Conservation (phyloP, 2,113 vertebrate species). For the Gavialis gangeticus region DNA sequence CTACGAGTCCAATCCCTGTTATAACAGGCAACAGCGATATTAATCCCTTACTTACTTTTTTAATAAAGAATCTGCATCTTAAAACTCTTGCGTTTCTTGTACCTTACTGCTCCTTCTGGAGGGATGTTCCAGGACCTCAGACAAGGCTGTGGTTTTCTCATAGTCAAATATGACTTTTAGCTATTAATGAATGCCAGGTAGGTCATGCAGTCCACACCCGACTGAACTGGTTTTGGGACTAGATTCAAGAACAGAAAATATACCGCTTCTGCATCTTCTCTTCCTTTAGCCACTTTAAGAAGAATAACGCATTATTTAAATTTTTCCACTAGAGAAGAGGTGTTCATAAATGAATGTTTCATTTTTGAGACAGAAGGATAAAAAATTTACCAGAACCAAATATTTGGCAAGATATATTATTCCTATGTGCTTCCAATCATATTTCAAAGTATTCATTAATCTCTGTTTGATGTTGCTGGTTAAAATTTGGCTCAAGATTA, state of each 20-base stretch:
- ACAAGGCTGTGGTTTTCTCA: neutral
- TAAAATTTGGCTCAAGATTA: neutral
- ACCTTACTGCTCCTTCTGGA: neutral
- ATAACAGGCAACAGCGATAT: neutral
- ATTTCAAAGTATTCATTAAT: neutral
- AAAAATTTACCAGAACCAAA: neutral
- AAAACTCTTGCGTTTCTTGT: neutral
- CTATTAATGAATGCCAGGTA: neutral
- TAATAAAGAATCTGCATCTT: neutral
- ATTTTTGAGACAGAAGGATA: neutral
- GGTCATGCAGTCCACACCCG: neutral
- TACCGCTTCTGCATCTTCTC: neutral
- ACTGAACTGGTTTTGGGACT: fast-evolving
- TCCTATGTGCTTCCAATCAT: neutral
- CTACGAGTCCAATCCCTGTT: neutral
- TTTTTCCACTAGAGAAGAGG: neutral
- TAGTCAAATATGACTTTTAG: neutral
- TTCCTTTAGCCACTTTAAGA: neutral
- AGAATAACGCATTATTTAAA: neutral
- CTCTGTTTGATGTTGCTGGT: constrained; percentile 1
- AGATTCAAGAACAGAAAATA: neutral
- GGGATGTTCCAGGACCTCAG: neutral
- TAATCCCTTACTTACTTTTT: neutral
- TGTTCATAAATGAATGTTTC: neutral
- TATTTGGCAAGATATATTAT: neutral